Evolutionary conservation across 2,888 invertebrate genomes (phyloP).

Genomic region (Drosophila acutilabella): DNA sequence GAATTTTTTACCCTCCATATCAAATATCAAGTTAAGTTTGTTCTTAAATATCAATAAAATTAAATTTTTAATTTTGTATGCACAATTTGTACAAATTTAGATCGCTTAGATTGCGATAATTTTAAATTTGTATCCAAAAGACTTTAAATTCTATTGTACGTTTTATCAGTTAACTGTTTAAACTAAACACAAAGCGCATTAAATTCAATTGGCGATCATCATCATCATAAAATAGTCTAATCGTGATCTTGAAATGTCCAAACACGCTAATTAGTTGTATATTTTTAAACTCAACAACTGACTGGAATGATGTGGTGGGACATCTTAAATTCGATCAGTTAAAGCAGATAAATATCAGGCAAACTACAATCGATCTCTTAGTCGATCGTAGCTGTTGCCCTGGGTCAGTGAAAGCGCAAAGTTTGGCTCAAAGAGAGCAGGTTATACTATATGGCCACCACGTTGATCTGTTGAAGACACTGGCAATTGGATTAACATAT

Average conservation of each 20-base stretch:
- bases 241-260: conserved; percentile 2
- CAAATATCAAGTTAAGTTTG: too few relatives aligned
- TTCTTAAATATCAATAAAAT: background rate
- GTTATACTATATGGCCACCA: conserved; percentile 15
- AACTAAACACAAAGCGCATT: conserved; percentile 1
- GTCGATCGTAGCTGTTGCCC: conserved; percentile 1
- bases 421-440: conserved; percentile 11
- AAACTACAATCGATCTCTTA: conserved; percentile 1
- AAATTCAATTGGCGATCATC: conserved; percentile 15
- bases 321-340: background rate
- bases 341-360: background rate
- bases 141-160: conserved; percentile 16
- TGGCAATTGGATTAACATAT: conserved; percentile 75
- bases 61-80: conserved; percentile 5
- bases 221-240: conserved; percentile 25
- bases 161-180: background rate
- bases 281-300: conserved; percentile 13
- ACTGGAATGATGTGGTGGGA: conserved; percentile 39
- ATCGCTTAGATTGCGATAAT: conserved; percentile 16
- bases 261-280: conserved; percentile 19
- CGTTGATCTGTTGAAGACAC: conserved; percentile 28
- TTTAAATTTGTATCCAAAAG: conserved; percentile 35
- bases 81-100: conserved; percentile 21
- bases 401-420: conserved; percentile 47
- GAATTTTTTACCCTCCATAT: too few relatives aligned